A percentile compares a stretch with the other conserved stretches of the same genome.
Evolutionary conservation across 1,140 invertebrate species (phyloP).

Genomic region (Mamestra configurata): DNA sequence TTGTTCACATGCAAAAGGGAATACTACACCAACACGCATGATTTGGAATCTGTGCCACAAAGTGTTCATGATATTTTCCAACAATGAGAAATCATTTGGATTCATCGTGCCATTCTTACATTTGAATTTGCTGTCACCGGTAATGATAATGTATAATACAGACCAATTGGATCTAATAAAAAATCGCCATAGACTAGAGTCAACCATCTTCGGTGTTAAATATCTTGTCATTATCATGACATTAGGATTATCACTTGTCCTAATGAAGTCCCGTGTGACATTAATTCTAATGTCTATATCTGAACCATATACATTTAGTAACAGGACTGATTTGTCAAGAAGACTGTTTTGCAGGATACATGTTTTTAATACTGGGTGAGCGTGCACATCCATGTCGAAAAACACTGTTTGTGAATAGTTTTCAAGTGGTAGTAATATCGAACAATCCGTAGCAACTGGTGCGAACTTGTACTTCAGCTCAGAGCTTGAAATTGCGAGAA

Average conservation of each 20-base stretch:
- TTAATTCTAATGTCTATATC: not conserved
- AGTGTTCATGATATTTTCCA: slow-evolving; percentile 59
- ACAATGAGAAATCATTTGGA: not conserved
- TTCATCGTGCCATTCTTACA: slow-evolving; percentile 55
- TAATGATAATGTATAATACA: slow-evolving; percentile 53
- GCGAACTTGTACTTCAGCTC: not conserved
- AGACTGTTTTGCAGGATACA: slow-evolving; percentile 33
- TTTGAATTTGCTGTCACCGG: slow-evolving; percentile 39
- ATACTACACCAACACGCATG: slow-evolving; percentile 48
- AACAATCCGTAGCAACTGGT: not conserved
- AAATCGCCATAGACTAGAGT: not conserved
- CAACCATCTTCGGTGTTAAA: slow-evolving; percentile 37
- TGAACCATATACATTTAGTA: not conserved
- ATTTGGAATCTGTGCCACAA: slow-evolving; percentile 59
- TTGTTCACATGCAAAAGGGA: slow-evolving; percentile 57
- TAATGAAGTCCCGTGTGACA: not conserved
- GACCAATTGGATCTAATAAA: slow-evolving; percentile 54
- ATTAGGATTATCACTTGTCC: slow-evolving; percentile 23
- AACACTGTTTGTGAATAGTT: slow-evolving; percentile 32
- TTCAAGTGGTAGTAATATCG: not conserved
- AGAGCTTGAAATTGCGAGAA: not conserved
- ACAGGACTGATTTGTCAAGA: slow-evolving; percentile 12
- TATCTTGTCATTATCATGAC: slow-evolving; percentile 44
- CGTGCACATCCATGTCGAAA: slow-evolving; percentile 6
- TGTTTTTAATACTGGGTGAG: slow-evolving; percentile 15